A percentile compares a stretch with the other conserved stretches of the same genome.
Evolutionary conservation across 2,888 invertebrate genomes (phyloP).

Genomic region (Callimorpha dominula): DNA sequence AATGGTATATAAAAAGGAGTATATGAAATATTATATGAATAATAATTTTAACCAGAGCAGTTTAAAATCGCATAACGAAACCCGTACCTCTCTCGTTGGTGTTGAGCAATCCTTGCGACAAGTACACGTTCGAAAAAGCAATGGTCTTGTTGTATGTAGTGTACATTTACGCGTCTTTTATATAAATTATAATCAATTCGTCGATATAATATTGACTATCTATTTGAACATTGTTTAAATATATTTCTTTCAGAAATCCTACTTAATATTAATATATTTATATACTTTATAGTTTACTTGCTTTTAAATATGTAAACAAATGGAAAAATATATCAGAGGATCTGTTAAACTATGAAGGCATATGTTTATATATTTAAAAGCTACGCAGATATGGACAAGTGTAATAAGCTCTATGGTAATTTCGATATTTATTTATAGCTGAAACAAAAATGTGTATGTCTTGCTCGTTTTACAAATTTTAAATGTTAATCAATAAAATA

Average conservation of each 20-base stretch:
- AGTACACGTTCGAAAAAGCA: not conserved
- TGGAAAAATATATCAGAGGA: slow-evolving; percentile 22
- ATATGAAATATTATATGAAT: too few species aligned
- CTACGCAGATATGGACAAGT: slow-evolving; percentile 43
- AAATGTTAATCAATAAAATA: slow-evolving; percentile 37
- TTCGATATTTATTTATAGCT: slow-evolving; percentile 1
- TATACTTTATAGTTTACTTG: slow-evolving; percentile 22
- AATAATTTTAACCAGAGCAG: too few species aligned
- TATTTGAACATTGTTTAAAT: slow-evolving; percentile 33
- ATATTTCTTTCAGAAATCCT: slow-evolving; percentile 31
- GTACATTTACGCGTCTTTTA: not conserved
- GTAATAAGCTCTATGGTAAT: slow-evolving; percentile 17
- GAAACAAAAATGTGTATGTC: slow-evolving; percentile 7
- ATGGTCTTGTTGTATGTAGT: not conserved
- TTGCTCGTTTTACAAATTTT: slow-evolving; percentile 22
- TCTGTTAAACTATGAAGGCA: slow-evolving; percentile 18
- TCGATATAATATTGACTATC: slow-evolving; percentile 7
- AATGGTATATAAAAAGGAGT: too few species aligned
- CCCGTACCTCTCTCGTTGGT: not conserved
- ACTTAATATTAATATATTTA: slow-evolving; percentile 22
- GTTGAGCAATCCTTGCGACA: not conserved
- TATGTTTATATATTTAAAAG: slow-evolving; percentile 43
- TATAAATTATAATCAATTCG: not conserved
- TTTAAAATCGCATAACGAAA: not conserved
- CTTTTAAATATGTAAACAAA: slow-evolving; percentile 44